Evolutionary conservation across 1,140 invertebrate genomes (phyloP), one percentile per base, ranked within the genome.

Genomic region (Pseudomyrmex sp.): DNA sequence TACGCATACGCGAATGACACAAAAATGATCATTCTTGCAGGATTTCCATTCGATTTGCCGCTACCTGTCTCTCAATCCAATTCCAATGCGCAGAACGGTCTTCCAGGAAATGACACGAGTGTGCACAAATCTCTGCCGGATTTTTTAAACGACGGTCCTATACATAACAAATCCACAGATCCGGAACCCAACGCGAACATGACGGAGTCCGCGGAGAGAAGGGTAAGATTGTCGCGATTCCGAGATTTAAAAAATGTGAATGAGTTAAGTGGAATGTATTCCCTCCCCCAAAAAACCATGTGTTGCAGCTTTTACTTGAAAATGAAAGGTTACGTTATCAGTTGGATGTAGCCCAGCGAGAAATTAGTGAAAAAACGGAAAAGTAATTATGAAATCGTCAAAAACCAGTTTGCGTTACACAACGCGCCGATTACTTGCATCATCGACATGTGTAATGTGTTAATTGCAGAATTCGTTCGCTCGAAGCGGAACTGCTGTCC

Each of bases 121-220:
- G 93, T 95, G n/a, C 94, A 95, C 9, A 96, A 96, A 92, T 96
- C 96, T 91, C 93, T 97, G 68, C 96, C 96, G 18, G 96, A 97
- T 88, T 97, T 97, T 92, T 94, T 97, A 50, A 96, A 96, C 15
- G 96, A 97, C 91, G 96, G 96, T 12, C 96, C 96, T 13, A 96
- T 97, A 83, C 93, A 94, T 82, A 94, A 95, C 86, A 92, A 94
- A 46, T 89, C 95, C 58, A 92, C 94, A 8, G 95, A 96, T 80
- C 93, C 94, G 46, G 93, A 93, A 70, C 91, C 93, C 12, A 79
- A 89, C 68, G 89, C 91, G 18, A 89, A 76, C 77, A 83, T 90
- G 85, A 7, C 90, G 82, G 92, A 95, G 89, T 90, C 89, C 70
- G 90, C 86, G 86, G 93, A 89, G 88, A 92, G 84, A 87, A 92